Evolutionary conservation across 2,888 invertebrate genomes (phyloP).

Genomic region (Drepana falcataria): DNA sequence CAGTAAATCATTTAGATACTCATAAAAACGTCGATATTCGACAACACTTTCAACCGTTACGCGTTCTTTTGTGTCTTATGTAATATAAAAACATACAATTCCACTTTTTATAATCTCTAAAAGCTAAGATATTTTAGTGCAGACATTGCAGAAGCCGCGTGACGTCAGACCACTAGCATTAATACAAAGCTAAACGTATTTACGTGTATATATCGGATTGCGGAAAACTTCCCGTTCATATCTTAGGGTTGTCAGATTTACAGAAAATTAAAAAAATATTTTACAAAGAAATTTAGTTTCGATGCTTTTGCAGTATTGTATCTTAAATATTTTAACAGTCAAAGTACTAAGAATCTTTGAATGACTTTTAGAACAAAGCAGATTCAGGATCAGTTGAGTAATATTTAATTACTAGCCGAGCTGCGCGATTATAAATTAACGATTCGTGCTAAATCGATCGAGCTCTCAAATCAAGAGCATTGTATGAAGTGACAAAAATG

Average conservation of each 20-base stretch:
- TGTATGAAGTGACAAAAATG: no score
- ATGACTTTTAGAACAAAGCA: no score
- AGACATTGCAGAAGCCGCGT: not conserved
- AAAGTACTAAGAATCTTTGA: no score
- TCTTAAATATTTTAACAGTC: no score
- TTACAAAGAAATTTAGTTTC: no score
- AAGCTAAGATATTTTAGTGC: not conserved
- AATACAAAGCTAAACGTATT: conserved; percentile 4
- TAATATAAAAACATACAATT: not conserved
- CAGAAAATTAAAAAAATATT: not conserved
- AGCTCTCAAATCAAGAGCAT: no score
- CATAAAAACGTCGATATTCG: not conserved
- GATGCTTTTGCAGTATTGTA: no score
- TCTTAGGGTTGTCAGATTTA: not conserved
- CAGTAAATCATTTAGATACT: not conserved
- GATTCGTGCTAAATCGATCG: no score
- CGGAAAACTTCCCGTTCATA: conserved; percentile 5
- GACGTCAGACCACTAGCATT: conserved; percentile 4
- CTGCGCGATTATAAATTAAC: no score
- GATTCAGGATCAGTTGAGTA: no score
- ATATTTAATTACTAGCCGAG: no score
- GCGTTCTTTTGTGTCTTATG: not conserved
- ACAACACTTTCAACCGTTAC: not conserved
- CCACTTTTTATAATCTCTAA: not conserved
- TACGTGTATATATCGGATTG: conserved; percentile 10